Evolutionary conservation across 2,797 vertebrate species (phyloP), one percentile per base, ranked within the genome.

Genomic region (Manis crassicaudata): DNA sequence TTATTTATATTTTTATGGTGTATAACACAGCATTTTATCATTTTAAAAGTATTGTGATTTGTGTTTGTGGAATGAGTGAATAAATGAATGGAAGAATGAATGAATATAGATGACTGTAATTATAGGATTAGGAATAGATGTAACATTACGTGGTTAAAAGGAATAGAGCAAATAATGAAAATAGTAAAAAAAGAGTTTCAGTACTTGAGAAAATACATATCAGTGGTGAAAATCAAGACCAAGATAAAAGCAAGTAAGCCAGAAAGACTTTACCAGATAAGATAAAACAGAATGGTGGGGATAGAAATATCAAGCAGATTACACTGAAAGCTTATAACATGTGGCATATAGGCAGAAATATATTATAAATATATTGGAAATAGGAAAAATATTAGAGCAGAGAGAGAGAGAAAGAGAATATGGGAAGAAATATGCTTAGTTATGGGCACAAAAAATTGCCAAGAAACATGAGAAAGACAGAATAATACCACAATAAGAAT

Each of bases 71-170:
- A 87, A 27, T 73, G 20, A 92, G 76, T 88, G 63, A 85, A 88
- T 83, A 58, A 81, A 63, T 72, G 21, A 89, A 72, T 72, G 35
- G 27, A 56, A 35, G 73, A 72, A 76, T 40, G 6, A 81, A 92
- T 87, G 27, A 86, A 75, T 84, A 87, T 56, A 89, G 94, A 97
- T 96, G 54, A 96, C 88, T 95, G 70, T 93, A 96, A 96, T 95
- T 77, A 92, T 60, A 82, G 67, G 92, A 97, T 65, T 92, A 95
- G 82, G 94, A 97, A 97, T 97, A 97, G 96, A 97, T 97, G 97
- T 88, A 98, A 98, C 97, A 93, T 95, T 58, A 60, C 65, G 97
- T 97, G 75, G 23, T 68, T 87, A 46, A 89, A 97, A 97, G 73
- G 88, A 96, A 93, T 60, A 81, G 67, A 92, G 21, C 92, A 89